These are phyloP conservation scores for Pangasius krempfi DNA, from an alignment of 2,797 vertebrate genomes.

Conservation along the genomic window DNA sequence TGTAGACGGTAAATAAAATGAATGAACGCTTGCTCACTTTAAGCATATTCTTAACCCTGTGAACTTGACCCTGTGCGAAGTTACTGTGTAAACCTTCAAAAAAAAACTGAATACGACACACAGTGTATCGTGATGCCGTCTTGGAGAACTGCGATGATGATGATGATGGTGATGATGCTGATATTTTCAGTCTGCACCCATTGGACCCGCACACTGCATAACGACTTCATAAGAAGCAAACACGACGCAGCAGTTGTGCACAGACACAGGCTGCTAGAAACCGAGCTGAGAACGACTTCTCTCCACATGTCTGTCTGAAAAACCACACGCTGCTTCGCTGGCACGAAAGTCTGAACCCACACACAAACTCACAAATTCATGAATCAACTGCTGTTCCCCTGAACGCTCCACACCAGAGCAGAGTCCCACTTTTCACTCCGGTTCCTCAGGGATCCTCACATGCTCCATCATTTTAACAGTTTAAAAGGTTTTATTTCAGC, in stretches of 20 bases:
- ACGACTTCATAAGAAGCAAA: no score
- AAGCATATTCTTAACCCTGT: not conserved
- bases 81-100: not conserved
- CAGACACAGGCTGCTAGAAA: not conserved
- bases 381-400: not conserved
- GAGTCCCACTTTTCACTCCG: not conserved
- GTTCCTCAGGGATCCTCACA: not conserved
- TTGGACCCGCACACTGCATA: not conserved
- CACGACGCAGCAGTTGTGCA: not conserved
- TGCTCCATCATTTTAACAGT: not conserved
- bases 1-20: not conserved
- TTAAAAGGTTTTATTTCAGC: not conserved
- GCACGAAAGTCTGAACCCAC: not conserved
- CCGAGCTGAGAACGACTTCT: not conserved
- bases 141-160: not conserved
- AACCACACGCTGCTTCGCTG: constrained; percentile 11
- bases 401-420: not conserved
- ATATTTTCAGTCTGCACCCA: not conserved
- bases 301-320: not conserved
- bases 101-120: not conserved
- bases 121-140: not conserved
- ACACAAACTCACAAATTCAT: not conserved
- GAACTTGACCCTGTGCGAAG: no score
- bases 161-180: no score
- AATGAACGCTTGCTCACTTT: not conserved